phyloP scores from a whole-genome alignment of 2,113 vertebrate species.

The Platysternon megacephalum region DNA sequence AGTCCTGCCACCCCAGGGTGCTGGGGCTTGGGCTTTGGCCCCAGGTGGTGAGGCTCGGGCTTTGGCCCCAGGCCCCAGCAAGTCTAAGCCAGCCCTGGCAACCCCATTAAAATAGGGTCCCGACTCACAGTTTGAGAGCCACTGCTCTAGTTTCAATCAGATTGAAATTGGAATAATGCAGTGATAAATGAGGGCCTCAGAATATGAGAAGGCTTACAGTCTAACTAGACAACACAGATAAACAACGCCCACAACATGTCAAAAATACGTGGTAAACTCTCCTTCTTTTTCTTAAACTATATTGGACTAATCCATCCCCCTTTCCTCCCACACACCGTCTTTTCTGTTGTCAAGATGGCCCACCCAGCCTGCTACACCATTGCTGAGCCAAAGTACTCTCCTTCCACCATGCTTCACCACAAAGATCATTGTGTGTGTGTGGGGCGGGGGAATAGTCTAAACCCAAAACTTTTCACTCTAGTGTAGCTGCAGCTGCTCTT shows the following conservation, averaged over 20 bases:
- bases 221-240: neutral
- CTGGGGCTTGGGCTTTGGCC: no score
- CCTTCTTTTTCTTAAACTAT: neutral
- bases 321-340: neutral
- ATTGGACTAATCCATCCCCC: neutral
- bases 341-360: neutral
- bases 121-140: no score
- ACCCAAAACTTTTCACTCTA: accelerated
- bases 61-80: no score
- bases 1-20: no score
- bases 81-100: no score
- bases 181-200: neutral
- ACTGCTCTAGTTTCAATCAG: neutral
- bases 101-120: no score
- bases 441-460: neutral
- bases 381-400: accelerated
- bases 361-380: neutral
- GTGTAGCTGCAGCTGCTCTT: neutral
- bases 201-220: neutral
- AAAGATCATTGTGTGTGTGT: neutral
- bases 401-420: neutral
- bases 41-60: no score
- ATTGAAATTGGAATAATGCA: neutral
- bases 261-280: neutral
- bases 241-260: neutral